phyloP scores from a whole-genome alignment of 2,888 invertebrate genomes.

The Hydropsyche betteni region DNA sequence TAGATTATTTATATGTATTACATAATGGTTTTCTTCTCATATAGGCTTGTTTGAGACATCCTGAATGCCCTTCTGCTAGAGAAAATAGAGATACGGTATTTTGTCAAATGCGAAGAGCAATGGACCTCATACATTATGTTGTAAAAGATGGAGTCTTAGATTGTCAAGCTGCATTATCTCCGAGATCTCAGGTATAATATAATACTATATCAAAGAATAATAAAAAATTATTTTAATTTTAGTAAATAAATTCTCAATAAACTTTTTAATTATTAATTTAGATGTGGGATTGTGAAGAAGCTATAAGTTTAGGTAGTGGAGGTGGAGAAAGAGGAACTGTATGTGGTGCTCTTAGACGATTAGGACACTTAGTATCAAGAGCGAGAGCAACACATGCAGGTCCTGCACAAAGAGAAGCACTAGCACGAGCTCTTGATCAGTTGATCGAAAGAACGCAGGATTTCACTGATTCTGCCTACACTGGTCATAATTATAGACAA shows the following conservation, averaged over 20 bases:
- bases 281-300: constrained; percentile 51
- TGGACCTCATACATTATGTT: constrained; percentile 97
- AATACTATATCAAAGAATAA: no score
- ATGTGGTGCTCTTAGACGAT: constrained; percentile 81
- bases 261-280: constrained; percentile 21
- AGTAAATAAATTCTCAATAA: neutral
- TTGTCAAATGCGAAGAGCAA: constrained; percentile 95
- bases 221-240: no score
- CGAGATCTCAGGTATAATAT: constrained; percentile 58
- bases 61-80: constrained; percentile 90
- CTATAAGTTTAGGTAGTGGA: constrained; percentile 57
- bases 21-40: neutral
- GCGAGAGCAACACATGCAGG: constrained; percentile 79
- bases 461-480: constrained; percentile 99
- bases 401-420: constrained; percentile 72
- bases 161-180: constrained; percentile 54
- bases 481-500: constrained; percentile 95
- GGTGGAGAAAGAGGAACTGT: constrained; percentile 74
- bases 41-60: constrained; percentile 91
- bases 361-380: constrained; percentile 87
- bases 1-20: neutral
- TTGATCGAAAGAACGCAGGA: constrained; percentile 96
- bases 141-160: constrained; percentile 91
- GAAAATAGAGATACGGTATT: constrained; percentile 98
- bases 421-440: constrained; percentile 87